Percentiles rank a stretch among this genome's conserved stretches.
phyloP scores from a whole-genome alignment of 2,797 vertebrate genomes.

The Selene dorsalis region DNA sequence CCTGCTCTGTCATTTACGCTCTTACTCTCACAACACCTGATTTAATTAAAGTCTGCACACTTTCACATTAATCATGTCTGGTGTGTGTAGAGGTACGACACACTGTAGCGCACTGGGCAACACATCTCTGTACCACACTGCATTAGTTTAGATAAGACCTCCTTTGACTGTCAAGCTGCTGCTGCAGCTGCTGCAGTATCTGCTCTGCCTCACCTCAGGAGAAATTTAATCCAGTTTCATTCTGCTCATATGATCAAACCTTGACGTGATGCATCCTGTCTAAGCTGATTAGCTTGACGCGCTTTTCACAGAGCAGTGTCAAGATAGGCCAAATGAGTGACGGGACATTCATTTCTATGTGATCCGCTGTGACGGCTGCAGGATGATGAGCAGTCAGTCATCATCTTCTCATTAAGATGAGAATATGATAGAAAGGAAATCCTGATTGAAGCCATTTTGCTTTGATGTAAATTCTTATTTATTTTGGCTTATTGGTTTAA shows the following conservation, averaged over 20 bases:
- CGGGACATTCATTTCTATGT: constrained; percentile 44
- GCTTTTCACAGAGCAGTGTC: constrained; percentile 21
- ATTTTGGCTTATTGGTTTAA: constrained; percentile 37
- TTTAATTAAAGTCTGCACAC: constrained; percentile 33
- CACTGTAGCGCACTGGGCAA: not conserved
- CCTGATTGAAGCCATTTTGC: constrained; percentile 20
- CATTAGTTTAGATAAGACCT: constrained; percentile 10
- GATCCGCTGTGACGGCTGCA: constrained; percentile 47
- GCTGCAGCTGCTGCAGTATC: constrained; percentile 2
- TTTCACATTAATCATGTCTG: constrained; percentile 39
- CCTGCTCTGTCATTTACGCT: not conserved
- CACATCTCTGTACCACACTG: not conserved
- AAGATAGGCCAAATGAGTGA: constrained; percentile 37
- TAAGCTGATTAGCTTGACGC: constrained; percentile 66
- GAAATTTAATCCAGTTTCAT: constrained; percentile 66
- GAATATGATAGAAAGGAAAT: constrained; percentile 49
- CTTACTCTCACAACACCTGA: constrained; percentile 13
- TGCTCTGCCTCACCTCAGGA: constrained; percentile 47
- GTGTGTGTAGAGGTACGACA: constrained; percentile 22
- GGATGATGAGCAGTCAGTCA: constrained; percentile 63
- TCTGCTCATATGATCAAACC: constrained; percentile 68
- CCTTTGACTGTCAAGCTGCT: constrained; percentile 19
- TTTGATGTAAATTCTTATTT: constrained; percentile 38
- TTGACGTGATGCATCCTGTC: constrained; percentile 32
- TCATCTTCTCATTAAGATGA: constrained; percentile 63